Evolutionary conservation across 2,888 invertebrate species (phyloP).

Genomic region (Trisateles emortualis): DNA sequence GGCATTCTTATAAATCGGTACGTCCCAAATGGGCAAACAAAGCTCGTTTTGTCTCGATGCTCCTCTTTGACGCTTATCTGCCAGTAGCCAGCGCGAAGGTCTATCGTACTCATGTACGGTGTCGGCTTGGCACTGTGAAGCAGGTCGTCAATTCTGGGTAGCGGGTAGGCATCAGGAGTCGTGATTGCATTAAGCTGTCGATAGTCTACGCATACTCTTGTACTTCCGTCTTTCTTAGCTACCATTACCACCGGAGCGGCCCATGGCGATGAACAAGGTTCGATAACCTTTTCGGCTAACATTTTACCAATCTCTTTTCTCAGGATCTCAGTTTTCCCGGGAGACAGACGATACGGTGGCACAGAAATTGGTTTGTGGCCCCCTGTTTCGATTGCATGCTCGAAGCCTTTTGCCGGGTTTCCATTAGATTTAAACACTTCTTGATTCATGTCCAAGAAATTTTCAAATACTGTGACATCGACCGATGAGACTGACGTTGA

Average conservation of each 20-base stretch:
- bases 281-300: constrained; percentile 2
- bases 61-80: constrained; percentile 43
- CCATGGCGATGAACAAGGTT: constrained; percentile 3
- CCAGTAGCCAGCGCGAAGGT: constrained; percentile 50
- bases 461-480: background rate
- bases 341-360: constrained; percentile 3
- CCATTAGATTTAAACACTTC: background rate
- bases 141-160: too few species aligned
- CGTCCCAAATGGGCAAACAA: background rate
- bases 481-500: too few species aligned
- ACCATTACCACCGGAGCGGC: constrained; percentile 1
- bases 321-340: background rate
- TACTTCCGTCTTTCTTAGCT: background rate
- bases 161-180: constrained; percentile 50
- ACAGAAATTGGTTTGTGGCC: constrained; percentile 1
- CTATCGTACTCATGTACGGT: constrained; percentile 44
- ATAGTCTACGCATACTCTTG: constrained; percentile 60
- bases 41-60: constrained; percentile 32
- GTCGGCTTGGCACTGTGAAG: constrained; percentile 45
- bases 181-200: constrained; percentile 45
- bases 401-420: background rate
- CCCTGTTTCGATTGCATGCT: background rate
- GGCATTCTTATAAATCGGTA: background rate
- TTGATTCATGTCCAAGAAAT: background rate
- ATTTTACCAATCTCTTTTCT: constrained; percentile 2